Evolutionary conservation across 2,797 vertebrate genomes (phyloP).

Genomic region (Centropyge bicolor): DNA sequence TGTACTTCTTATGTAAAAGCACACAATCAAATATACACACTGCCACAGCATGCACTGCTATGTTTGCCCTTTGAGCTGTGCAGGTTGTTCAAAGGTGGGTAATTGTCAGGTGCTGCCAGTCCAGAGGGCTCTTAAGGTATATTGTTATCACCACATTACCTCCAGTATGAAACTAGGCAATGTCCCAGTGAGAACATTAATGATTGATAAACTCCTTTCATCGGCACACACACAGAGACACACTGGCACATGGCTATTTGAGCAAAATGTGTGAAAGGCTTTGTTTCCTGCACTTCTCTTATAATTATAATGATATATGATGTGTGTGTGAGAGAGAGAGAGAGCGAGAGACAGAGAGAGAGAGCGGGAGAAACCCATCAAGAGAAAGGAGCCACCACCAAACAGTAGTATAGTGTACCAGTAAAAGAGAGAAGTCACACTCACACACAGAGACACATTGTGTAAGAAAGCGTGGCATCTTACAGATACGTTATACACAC

Average conservation of each 20-base stretch:
- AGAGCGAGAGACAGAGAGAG: constrained; percentile 1
- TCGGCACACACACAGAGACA: constrained; percentile 27
- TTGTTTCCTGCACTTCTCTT: constrained; percentile 7
- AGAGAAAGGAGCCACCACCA: constrained; percentile 6
- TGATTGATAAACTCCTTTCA: constrained; percentile 77
- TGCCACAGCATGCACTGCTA: neutral
- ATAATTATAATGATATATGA: neutral
- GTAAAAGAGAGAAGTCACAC: constrained; percentile 40
- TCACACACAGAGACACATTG: constrained; percentile 36
- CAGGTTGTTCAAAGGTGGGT: constrained; percentile 24
- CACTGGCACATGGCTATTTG: constrained; percentile 12
- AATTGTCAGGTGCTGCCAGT: constrained; percentile 51
- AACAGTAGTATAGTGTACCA: constrained; percentile 45
- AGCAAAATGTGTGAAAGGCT: constrained; percentile 11
- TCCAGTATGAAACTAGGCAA: constrained; percentile 49
- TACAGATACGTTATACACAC: constrained; percentile 17
- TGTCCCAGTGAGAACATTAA: constrained; percentile 72
- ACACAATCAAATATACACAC: constrained; percentile 13
- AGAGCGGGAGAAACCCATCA: neutral
- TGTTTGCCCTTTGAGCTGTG: constrained; percentile 58
- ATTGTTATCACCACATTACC: constrained; percentile 68
- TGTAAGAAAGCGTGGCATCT: constrained; percentile 30
- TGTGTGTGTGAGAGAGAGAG: constrained; percentile 5
- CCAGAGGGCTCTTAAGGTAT: constrained; percentile 45
- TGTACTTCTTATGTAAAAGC: constrained; percentile 19